These are phyloP conservation scores for Erebia ligea DNA, from an alignment of 2,888 invertebrate genomes.

Conservation along the genomic window DNA sequence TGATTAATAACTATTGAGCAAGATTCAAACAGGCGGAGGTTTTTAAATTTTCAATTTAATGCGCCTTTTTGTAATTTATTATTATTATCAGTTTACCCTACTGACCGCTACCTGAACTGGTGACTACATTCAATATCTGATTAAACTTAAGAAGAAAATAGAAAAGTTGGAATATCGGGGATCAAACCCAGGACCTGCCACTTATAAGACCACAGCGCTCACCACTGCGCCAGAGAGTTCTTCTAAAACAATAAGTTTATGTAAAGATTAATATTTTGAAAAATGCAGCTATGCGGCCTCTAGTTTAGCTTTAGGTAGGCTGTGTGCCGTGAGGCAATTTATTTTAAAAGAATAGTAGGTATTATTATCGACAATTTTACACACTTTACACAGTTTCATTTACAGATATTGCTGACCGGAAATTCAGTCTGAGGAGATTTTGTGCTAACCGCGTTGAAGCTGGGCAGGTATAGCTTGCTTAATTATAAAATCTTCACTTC, in stretches of 20 bases:
- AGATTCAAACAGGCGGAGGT: not conserved
- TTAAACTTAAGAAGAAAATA: slow-evolving; percentile 21
- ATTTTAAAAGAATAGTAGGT: no score
- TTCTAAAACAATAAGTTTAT: no score
- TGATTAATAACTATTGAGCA: no score
- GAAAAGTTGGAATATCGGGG: slow-evolving; percentile 29
- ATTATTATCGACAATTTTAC: no score
- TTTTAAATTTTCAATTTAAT: not conserved
- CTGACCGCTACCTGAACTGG: slow-evolving; percentile 13
- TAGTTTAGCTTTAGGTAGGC: no score
- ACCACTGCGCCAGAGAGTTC: no score
- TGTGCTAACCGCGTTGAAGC: no score
- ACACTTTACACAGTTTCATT: not conserved
- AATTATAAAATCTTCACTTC: slow-evolving; percentile 42
- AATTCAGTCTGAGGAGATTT: no score
- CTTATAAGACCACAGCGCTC: slow-evolving; percentile 40
- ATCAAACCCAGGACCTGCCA: slow-evolving; percentile 42
- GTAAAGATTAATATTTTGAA: no score
- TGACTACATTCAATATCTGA: slow-evolving; percentile 16
- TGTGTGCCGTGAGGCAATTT: no score
- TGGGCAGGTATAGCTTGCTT: slow-evolving; percentile 36
- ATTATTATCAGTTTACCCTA: slow-evolving; percentile 3
- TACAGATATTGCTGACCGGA: no score
- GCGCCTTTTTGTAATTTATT: not conserved
- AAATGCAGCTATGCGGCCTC: no score